A percentile compares a stretch with the other conserved stretches of the same genome.
Evolutionary conservation across 1,140 invertebrate species (phyloP).

Genomic region (Daktulosphaira vitifoliae): DNA sequence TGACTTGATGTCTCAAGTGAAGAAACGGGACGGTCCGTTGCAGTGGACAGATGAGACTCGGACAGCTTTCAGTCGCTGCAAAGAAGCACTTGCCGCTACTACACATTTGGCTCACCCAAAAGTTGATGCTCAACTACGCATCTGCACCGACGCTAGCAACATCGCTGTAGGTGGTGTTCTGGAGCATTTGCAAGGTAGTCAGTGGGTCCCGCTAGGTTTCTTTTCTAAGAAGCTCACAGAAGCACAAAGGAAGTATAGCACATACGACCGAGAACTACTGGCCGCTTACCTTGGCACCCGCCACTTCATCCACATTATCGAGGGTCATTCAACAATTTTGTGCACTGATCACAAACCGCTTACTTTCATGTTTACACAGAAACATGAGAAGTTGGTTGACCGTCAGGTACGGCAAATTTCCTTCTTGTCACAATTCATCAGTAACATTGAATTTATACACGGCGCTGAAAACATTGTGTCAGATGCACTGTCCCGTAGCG

Average conservation of each 20-base stretch:
- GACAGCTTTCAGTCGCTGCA: constrained; percentile 36
- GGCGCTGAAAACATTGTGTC: constrained; percentile 42
- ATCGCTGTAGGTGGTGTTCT: constrained; percentile 38
- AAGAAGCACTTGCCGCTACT: constrained; percentile 26
- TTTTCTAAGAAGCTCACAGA: constrained; percentile 42
- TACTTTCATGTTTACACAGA: constrained; percentile 39
- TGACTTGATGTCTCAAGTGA: too few species aligned
- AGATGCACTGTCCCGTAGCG: constrained; percentile 40
- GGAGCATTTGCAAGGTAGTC: constrained; percentile 37
- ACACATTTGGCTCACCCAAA: constrained; percentile 39
- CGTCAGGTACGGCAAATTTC: constrained; percentile 40
- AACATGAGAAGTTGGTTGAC: constrained; percentile 38
- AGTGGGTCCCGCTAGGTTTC: constrained; percentile 43
- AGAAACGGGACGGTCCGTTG: too few species aligned
- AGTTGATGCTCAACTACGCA: constrained; percentile 29
- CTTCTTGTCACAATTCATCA: constrained; percentile 40
- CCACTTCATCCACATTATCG: constrained; percentile 40
- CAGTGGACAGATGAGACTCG: constrained; percentile 33
- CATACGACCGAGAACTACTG: constrained; percentile 43
- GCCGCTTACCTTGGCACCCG: constrained; percentile 40
- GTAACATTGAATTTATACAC: constrained; percentile 38
- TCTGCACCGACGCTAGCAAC: constrained; percentile 40
- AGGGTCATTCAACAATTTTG: constrained; percentile 38
- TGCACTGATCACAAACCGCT: constrained; percentile 42
- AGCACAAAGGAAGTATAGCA: constrained; percentile 39